These are phyloP conservation scores for Myopa testacea DNA, from an alignment of 2,888 invertebrate genomes.

Conservation along the genomic window DNA sequence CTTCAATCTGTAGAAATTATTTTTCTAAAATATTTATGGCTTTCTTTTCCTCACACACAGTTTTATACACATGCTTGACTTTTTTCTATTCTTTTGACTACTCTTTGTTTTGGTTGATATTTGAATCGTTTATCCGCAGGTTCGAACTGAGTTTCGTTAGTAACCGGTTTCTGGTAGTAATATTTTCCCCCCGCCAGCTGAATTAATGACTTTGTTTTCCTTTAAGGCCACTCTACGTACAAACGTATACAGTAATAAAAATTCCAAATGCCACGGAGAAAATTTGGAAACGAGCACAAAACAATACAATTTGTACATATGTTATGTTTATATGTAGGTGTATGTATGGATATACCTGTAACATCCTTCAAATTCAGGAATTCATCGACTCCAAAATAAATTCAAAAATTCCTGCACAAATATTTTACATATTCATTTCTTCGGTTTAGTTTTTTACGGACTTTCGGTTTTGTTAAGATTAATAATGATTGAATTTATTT, in stretches of 20 bases:
- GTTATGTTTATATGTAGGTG: neutral
- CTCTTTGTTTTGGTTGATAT: constrained; percentile 16
- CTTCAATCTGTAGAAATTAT: neutral
- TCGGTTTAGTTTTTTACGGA: neutral
- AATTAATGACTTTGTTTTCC: constrained; percentile 6
- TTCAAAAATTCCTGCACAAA: neutral
- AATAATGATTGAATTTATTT: too few species aligned
- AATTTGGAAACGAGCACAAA: constrained; percentile 3
- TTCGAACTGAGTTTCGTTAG: constrained; percentile 13
- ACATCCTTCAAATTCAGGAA: neutral
- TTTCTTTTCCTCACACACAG: neutral
- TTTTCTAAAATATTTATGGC: neutral
- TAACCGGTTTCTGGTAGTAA: constrained; percentile 31
- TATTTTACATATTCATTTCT: neutral
- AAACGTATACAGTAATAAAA: constrained; percentile 25
- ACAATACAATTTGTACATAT: neutral
- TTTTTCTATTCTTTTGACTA: constrained; percentile 10
- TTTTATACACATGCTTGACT: neutral
- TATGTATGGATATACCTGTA: neutral
- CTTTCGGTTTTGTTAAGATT: too few species aligned
- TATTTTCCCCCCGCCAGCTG: constrained; percentile 1
- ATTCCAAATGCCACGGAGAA: constrained; percentile 21
- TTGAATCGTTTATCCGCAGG: constrained; percentile 7
- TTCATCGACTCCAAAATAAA: neutral
- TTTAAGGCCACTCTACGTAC: neutral